Conservation (phyloP, 2,797 vertebrate genomes). For the Crenichthys baileyi region DNA sequence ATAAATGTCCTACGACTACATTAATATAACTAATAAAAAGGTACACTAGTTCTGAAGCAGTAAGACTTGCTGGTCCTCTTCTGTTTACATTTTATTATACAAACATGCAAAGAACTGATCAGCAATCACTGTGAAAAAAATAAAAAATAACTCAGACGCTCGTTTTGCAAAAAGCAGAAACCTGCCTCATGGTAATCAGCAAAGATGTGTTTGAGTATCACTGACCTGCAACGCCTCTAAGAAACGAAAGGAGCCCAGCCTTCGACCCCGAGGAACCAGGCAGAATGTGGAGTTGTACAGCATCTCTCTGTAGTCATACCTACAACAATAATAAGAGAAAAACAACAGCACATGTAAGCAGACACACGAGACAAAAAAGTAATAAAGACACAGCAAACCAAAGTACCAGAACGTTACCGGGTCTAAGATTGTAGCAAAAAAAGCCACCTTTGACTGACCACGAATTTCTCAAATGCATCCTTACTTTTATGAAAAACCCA, state of each 20-base stretch:
- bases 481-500: conserved; percentile 20
- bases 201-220: not conserved
- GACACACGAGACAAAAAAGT: not conserved
- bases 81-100: no score
- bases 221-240: conserved; percentile 98
- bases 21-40: no score
- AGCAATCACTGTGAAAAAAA: no score
- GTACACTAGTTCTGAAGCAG: no score
- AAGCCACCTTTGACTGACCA: conserved; percentile 10
- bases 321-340: conserved; percentile 47
- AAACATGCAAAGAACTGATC: no score
- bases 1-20: not conserved
- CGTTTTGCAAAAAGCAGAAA: not conserved
- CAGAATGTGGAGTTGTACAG: conserved; percentile 99
- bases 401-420: no score
- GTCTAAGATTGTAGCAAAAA: not conserved
- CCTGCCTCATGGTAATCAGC: no score
- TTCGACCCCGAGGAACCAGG: conserved; percentile 96
- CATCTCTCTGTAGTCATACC: conserved; percentile 99
- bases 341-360: not conserved
- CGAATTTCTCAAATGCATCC: conserved; percentile 36
- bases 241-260: conserved; percentile 98
- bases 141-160: no score
- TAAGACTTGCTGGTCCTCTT: no score
- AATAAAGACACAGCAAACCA: not conserved